A percentile compares a stretch with the other conserved stretches of the same genome.
These are phyloP conservation scores for Galbula dea DNA, from an alignment of 2,113 vertebrate genomes.

Conservation along the genomic window DNA sequence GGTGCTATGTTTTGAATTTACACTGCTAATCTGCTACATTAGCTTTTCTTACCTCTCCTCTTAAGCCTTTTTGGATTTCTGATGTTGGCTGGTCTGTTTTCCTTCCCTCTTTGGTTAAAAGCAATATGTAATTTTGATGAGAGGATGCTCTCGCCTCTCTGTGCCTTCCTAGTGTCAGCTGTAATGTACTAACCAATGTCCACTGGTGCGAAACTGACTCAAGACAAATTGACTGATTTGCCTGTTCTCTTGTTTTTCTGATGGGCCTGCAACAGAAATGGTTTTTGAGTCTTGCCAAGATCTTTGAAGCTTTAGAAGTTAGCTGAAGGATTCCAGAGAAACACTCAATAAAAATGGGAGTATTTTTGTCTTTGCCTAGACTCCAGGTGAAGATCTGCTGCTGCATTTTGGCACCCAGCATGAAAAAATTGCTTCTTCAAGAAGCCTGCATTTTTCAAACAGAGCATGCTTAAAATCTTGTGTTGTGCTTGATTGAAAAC, in stretches of 20 bases:
- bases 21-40: not conserved
- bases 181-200: not conserved
- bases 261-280: not conserved
- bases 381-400: not conserved
- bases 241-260: not conserved
- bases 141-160: not conserved
- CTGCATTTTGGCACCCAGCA: not conserved
- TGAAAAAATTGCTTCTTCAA: not conserved
- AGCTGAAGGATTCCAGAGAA: not conserved
- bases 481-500: not conserved
- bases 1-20: not conserved
- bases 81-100: not conserved
- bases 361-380: not conserved
- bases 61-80: not conserved
- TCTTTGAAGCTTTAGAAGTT: not conserved
- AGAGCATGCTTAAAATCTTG: not conserved
- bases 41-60: not conserved
- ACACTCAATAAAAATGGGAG: not conserved
- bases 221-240: not conserved
- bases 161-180: not conserved
- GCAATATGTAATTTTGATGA: not conserved
- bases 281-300: not conserved
- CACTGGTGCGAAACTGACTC: not conserved
- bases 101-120: not conserved
- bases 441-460: not conserved